A percentile compares a stretch with the other conserved stretches of the same genome.
Conservation (phyloP, 2,888 invertebrate species). For the Eucriotettix oculatus region DNA sequence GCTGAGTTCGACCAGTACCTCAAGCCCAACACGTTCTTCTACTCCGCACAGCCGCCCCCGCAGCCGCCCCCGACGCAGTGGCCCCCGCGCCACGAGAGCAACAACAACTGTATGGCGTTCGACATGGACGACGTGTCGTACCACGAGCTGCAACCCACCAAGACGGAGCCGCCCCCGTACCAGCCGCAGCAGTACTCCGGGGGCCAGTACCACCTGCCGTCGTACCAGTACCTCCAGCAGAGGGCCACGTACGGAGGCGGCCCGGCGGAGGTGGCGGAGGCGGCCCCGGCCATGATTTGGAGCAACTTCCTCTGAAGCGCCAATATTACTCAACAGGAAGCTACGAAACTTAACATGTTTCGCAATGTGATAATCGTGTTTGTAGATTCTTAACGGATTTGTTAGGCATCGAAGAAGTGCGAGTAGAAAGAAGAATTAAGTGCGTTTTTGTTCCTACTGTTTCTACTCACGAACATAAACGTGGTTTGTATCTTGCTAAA, state of each 20-base stretch:
- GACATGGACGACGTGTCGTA: not conserved
- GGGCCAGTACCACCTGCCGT: not conserved
- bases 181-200: not conserved
- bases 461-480: too few relatives aligned
- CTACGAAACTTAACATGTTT: too few relatives aligned
- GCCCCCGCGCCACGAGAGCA: not conserved
- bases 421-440: too few relatives aligned
- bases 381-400: too few relatives aligned
- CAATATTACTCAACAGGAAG: too few relatives aligned
- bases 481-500: too few relatives aligned
- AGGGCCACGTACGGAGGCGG: not conserved
- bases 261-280: not conserved
- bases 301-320: too few relatives aligned
- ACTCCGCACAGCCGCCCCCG: not conserved
- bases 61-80: not conserved
- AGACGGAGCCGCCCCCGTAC: not conserved
- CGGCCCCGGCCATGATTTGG: not conserved
- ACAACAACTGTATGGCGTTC: not conserved
- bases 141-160: not conserved
- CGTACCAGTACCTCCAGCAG: slow-evolving; percentile 8
- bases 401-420: too few relatives aligned
- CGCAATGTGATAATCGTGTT: too few relatives aligned
- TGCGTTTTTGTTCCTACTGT: too few relatives aligned
- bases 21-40: slow-evolving; percentile 14
- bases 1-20: not conserved